Evolutionary conservation across 2,888 invertebrate genomes (phyloP).

Genomic region (Heterodera filipjevi): DNA sequence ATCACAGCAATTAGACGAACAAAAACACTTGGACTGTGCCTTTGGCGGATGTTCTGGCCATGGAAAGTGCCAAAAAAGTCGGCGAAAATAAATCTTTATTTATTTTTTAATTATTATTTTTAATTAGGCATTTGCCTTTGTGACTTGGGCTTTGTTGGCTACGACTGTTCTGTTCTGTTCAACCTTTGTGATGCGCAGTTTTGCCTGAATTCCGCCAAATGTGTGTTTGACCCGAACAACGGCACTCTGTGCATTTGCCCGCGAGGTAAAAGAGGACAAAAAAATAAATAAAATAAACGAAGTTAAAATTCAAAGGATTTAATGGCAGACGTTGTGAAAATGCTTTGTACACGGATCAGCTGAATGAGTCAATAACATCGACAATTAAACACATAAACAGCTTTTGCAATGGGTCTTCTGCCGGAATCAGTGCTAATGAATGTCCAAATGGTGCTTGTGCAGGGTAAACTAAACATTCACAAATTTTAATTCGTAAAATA

Average conservation of each 20-base stretch:
- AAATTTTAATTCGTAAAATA: background rate
- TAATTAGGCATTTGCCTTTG: constrained; percentile 32
- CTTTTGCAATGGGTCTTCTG: background rate
- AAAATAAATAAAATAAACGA: background rate
- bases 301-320: constrained; percentile 2
- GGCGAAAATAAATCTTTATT: background rate
- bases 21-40: constrained; percentile 16
- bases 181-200: constrained; percentile 39
- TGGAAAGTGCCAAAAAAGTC: constrained; percentile 35
- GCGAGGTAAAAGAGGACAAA: constrained; percentile 25
- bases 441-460: constrained; percentile 30
- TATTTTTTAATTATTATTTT: background rate
- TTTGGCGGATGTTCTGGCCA: constrained; percentile 31
- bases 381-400: background rate
- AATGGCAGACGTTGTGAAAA: constrained; percentile 18
- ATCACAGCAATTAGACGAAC: no score
- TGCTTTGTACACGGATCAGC: background rate
- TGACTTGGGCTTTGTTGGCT: constrained; percentile 36
- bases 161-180: constrained; percentile 36
- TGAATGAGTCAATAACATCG: background rate
- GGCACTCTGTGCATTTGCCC: constrained; percentile 33
- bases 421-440: constrained; percentile 12
- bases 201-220: constrained; percentile 40
- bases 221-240: constrained; percentile 25
- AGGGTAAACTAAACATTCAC: background rate